A percentile compares a stretch with the other conserved stretches of the same genome.
phyloP scores from a whole-genome alignment of 2,797 vertebrate genomes.

The Periophthalmus magnuspinnatus region DNA sequence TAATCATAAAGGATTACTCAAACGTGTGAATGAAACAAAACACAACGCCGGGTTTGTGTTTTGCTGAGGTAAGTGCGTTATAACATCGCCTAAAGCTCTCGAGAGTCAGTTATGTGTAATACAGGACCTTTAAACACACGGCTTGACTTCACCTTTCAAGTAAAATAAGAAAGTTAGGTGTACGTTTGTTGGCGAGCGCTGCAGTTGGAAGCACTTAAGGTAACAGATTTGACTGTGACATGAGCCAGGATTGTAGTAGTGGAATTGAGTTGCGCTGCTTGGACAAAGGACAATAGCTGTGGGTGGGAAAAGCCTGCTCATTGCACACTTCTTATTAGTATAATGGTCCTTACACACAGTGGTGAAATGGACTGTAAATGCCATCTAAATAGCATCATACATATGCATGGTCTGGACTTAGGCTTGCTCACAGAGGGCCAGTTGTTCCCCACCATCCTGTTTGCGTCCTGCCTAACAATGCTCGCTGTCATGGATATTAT shows the following conservation, averaged over 20 bases:
- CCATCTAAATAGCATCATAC: conserved; percentile 65
- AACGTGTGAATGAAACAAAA: too few species aligned
- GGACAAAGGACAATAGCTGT: conserved; percentile 56
- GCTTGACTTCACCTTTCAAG: neutral
- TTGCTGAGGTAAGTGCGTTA: too few species aligned
- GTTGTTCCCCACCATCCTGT: conserved; percentile 72
- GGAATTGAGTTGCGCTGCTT: neutral
- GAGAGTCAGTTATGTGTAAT: too few species aligned
- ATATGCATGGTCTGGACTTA: conserved; percentile 70
- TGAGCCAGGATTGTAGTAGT: neutral
- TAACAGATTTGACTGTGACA: conserved; percentile 1
- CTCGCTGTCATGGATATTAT: conserved; percentile 66
- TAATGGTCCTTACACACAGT: conserved; percentile 43
- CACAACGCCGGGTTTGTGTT: too few species aligned
- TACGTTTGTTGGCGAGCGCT: neutral
- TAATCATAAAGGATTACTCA: too few species aligned
- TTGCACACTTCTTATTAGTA: conserved; percentile 63
- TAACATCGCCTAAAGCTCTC: neutral
- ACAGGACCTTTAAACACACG: too few species aligned
- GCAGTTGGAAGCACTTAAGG: neutral
- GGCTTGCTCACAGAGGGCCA: conserved; percentile 53
- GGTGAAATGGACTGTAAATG: conserved; percentile 52
- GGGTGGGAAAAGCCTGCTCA: conserved; percentile 65
- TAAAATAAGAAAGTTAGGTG: neutral
- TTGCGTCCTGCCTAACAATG: conserved; percentile 69